Conservation (phyloP, 2,113 vertebrate species). For the Thryonomys swinderianus region DNA sequence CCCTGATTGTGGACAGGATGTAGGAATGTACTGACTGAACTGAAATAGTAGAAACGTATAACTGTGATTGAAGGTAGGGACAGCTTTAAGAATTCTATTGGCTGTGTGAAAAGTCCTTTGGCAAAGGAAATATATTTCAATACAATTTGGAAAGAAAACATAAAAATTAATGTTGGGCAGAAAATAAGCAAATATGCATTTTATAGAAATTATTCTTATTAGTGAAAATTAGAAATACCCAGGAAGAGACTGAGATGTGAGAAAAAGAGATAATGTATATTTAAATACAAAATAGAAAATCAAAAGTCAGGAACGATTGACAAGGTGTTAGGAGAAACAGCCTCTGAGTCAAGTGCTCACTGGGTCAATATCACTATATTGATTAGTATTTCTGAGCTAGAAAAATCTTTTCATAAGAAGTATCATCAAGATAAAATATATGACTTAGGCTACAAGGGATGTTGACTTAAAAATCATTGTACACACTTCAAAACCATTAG, state of each 20-base stretch:
- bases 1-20: background rate
- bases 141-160: background rate
- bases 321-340: background rate
- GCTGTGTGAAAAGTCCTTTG: background rate
- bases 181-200: background rate
- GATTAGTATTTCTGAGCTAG: background rate
- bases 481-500: background rate
- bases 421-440: background rate
- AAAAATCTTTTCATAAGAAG: background rate
- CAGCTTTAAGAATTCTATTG: background rate
- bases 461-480: background rate
- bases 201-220: background rate
- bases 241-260: background rate
- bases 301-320: background rate
- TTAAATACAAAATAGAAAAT: background rate
- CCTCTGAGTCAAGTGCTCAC: background rate
- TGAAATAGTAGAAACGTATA: background rate
- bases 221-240: background rate
- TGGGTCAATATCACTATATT: background rate
- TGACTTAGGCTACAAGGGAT: background rate
- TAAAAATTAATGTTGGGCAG: background rate
- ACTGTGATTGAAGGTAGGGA: background rate
- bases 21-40: background rate
- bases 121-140: background rate
- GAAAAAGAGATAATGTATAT: background rate